Conservation (phyloP, 2,113 vertebrate genomes). For the Hydropotes inermis region DNA sequence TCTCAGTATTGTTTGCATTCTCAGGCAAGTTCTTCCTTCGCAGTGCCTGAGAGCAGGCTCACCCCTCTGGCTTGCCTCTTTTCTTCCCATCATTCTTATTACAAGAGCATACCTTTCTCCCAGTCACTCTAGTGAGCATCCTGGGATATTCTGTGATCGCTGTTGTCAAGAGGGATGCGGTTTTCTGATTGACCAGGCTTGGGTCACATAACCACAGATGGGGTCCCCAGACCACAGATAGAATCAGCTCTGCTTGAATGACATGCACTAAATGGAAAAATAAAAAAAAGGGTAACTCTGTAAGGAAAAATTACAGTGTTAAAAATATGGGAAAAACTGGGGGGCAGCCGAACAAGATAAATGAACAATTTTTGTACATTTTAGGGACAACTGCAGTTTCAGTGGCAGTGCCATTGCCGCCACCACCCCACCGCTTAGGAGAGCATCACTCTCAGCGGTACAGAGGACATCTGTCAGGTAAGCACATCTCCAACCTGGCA, state of each 20-base stretch:
- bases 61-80: not conserved
- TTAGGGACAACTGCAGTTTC: too few relatives aligned
- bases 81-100: not conserved
- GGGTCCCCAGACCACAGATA: not conserved
- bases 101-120: not conserved
- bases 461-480: not conserved
- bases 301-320: not conserved
- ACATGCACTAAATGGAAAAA: not conserved
- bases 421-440: rapidly evolving
- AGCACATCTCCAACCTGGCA: not conserved
- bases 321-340: not conserved
- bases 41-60: not conserved
- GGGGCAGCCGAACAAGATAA: not conserved
- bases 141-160: not conserved
- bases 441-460: not conserved
- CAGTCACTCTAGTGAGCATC: not conserved
- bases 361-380: not conserved
- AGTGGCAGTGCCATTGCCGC: rapidly evolving
- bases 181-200: not conserved
- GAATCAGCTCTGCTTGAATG: not conserved
- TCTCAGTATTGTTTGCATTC: not conserved
- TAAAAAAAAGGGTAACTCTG: not conserved
- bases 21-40: not conserved
- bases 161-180: not conserved
- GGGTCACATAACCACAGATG: not conserved